A percentile compares a stretch with the other conserved stretches of the same genome.
These are phyloP conservation scores for Ips typographus DNA, from an alignment of 1,140 invertebrate genomes.

Conservation along the genomic window DNA sequence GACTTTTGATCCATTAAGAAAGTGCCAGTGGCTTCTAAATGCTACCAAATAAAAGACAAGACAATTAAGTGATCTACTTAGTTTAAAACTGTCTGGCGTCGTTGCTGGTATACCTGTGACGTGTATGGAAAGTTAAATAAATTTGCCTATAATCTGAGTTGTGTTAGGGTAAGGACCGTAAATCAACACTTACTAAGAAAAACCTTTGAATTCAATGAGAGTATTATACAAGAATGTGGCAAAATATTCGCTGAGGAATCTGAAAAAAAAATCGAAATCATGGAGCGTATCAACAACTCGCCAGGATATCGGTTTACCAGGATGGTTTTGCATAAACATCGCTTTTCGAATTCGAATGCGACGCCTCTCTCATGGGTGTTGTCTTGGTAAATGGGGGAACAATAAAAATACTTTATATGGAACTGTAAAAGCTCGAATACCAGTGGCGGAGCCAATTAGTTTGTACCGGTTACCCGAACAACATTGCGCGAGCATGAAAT, in stretches of 20 bases:
- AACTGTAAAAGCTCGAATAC: conserved; percentile 1
- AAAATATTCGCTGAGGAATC: background rate
- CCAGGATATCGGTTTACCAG: conserved; percentile 14
- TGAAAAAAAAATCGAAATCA: background rate
- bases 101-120: too few relatives aligned
- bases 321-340: conserved; percentile 17
- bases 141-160: too few relatives aligned
- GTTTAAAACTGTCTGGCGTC: too few relatives aligned
- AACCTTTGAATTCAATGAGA: background rate
- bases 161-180: too few relatives aligned
- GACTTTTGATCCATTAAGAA: too few relatives aligned
- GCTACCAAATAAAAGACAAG: too few relatives aligned
- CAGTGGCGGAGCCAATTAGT: conserved; percentile 6
- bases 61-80: too few relatives aligned
- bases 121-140: too few relatives aligned
- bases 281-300: conserved; percentile 12
- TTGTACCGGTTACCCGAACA: background rate
- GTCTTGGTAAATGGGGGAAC: conserved; percentile 26
- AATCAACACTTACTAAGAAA: too few relatives aligned
- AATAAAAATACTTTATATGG: conserved; percentile 25
- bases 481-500: background rate
- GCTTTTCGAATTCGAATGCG: conserved; percentile 17
- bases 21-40: too few relatives aligned
- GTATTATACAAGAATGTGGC: conserved; percentile 3
- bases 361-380: conserved; percentile 19